These are phyloP conservation scores for Vidua chalybeata DNA, from an alignment of 2,113 vertebrate species.

Conservation along the genomic window DNA sequence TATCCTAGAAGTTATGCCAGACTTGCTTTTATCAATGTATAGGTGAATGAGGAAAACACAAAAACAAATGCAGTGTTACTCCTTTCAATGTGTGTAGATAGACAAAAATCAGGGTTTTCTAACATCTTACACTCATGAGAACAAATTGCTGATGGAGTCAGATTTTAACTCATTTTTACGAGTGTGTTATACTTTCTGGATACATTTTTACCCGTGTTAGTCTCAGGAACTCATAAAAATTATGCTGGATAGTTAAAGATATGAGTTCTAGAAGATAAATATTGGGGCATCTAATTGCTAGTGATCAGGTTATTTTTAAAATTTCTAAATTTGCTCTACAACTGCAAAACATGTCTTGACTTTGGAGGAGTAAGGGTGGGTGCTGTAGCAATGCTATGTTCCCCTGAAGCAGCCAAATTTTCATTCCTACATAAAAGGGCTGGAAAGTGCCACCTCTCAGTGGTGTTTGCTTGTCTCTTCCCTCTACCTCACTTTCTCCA, in stretches of 20 bases:
- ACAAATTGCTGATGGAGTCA: background rate
- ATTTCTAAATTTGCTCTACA: background rate
- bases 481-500: background rate
- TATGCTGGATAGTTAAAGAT: background rate
- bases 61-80: background rate
- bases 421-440: background rate
- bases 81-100: background rate
- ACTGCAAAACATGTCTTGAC: background rate
- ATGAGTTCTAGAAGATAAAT: background rate
- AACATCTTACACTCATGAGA: background rate
- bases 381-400: background rate
- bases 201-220: background rate
- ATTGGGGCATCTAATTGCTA: background rate
- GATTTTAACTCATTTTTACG: background rate
- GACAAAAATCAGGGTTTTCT: background rate
- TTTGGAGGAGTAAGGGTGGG: background rate
- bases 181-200: background rate
- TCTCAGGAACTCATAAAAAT: background rate
- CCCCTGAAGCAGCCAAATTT: background rate
- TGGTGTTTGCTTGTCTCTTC: background rate
- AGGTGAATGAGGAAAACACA: background rate
- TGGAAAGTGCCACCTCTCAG: background rate
- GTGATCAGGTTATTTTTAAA: background rate
- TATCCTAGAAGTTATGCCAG: background rate
- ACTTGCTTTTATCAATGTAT: background rate